These are phyloP conservation scores for Athripsodes cinereus DNA, from an alignment of 2,888 invertebrate genomes.

Conservation along the genomic window DNA sequence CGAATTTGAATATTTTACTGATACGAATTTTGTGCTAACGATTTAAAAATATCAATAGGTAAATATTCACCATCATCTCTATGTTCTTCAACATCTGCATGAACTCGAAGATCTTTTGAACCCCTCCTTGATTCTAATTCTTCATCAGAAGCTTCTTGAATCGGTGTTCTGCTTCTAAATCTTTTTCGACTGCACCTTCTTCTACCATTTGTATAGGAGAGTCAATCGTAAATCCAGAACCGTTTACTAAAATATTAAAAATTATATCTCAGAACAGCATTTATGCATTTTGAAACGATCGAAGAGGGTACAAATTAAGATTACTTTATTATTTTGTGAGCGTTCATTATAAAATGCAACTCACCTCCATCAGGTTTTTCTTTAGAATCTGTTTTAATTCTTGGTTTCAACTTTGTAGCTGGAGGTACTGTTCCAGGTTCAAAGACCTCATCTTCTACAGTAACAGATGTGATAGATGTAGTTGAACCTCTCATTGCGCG, in stretches of 20 bases:
- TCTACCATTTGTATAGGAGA: no score
- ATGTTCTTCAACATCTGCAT: slow-evolving; percentile 41
- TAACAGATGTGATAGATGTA: slow-evolving; percentile 18
- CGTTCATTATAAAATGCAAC: no score
- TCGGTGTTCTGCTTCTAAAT: slow-evolving; percentile 54
- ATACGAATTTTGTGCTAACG: no score
- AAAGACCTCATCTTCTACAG: slow-evolving; percentile 29
- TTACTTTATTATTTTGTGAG: no score
- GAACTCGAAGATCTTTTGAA: slow-evolving; percentile 39
- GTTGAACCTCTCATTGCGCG: slow-evolving; percentile 19
- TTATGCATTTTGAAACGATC: background rate
- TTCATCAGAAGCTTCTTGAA: slow-evolving; percentile 52
- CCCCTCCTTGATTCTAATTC: slow-evolving; percentile 34
- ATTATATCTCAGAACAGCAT: background rate
- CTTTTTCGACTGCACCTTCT: slow-evolving; percentile 18
- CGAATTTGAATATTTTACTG: no score
- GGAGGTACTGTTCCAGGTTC: slow-evolving; percentile 19
- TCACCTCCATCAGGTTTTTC: slow-evolving; percentile 8
- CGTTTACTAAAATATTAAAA: background rate
- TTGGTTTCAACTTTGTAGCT: slow-evolving; percentile 24
- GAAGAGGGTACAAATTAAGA: background rate
- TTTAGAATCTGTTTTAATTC: slow-evolving; percentile 20
- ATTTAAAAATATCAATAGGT: background rate
- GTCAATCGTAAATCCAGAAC: no score
- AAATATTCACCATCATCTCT: slow-evolving; percentile 30